Base-by-base conservation (phyloP, 1,140 invertebrate genomes). In the Parasteatoda tepidariorum region DNA sequence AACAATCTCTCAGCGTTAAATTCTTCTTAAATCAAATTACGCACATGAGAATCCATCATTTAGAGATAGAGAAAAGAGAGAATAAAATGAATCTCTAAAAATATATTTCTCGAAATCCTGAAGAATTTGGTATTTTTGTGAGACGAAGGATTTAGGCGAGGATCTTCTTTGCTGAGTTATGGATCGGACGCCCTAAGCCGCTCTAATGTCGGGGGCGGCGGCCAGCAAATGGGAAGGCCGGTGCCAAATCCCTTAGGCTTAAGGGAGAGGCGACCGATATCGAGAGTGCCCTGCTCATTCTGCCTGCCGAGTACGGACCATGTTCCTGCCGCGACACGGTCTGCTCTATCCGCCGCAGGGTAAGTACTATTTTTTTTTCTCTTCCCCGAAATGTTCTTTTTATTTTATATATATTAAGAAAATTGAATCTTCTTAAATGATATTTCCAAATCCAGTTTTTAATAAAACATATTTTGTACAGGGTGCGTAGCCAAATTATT, bases 201-300 rank as follows among this genome's bases (percentile, higher is more conserved):
- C 74, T 24, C 62, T 55, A 67, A 79, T 67, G 66, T 41, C 76
- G 28, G 76, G 41, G 26, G 33, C 76, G 48, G 76, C 76, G 61
- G 76, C 64, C 76, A 79, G 76, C 76, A 79, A 79, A 79, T 79
- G 76, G 76, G 76, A 79, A 59, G 62, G 48, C 64, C 62, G 62
- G 62, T 34, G 57, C 62, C 76, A 79, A 79, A 79, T 79, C 76
- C 76, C 76, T 62, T 79, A 79, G 62, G 76, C 76, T 79, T 79
- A 79, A 57, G 76, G 76, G 31, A 15, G 33, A 41, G 74, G 64
- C 62, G 28, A 18, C 48, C 28, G 74, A 15, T 48, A 18, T 18
- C 38, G 41, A 33, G 62, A 59, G 34, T n/a, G 54, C 28, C 76
- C 62, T 31, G 54, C 64, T 79, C 76, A 79, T 64, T 79, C n/a